Percentiles rank a stretch among this genome's conserved stretches.
Evolutionary conservation across 1,140 invertebrate species (phyloP).

Genomic region (Tenebrio molitor): DNA sequence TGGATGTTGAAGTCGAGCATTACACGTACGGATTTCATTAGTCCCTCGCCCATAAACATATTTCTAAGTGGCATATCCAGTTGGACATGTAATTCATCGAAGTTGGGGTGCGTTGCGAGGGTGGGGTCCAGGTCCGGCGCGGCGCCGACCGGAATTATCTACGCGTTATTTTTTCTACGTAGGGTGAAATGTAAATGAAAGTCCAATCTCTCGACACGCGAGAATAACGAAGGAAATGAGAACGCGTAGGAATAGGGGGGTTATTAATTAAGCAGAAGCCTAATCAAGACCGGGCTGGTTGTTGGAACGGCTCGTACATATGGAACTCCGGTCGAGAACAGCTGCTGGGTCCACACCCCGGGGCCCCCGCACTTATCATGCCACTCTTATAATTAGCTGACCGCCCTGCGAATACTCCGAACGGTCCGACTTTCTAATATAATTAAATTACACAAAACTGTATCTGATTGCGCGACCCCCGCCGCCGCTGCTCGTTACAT

Average conservation of each 20-base stretch:
- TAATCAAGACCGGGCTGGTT: conserved; percentile 56
- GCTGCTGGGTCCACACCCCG: conserved; percentile 31
- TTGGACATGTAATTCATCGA: conserved; percentile 4
- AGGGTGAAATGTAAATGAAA: conserved; percentile 55
- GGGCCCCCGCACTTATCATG: conserved; percentile 2
- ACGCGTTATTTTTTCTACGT: conserved; percentile 48
- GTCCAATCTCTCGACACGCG: conserved; percentile 56
- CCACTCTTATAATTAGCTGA: conserved; percentile 46
- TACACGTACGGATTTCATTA: conserved; percentile 8
- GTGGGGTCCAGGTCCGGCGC: conserved; percentile 37
- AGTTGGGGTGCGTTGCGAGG: conserved; percentile 25
- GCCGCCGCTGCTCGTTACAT: conserved; percentile 30
- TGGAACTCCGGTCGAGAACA: conserved; percentile 46
- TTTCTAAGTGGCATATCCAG: conserved; percentile 3
- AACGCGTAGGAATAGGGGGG: conserved; percentile 54
- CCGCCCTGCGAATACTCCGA: conserved; percentile 41
- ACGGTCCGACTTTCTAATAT: conserved; percentile 46
- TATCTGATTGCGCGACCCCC: conserved; percentile 33
- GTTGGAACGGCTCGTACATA: conserved; percentile 53
- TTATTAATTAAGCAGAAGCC: conserved; percentile 59
- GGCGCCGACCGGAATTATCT: conserved; percentile 43
- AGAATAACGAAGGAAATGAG: conserved; percentile 58
- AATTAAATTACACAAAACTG: conserved; percentile 42
- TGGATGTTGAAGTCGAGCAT: neutral
- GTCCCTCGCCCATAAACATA: conserved; percentile 3